Evolutionary conservation across 2,888 invertebrate genomes (phyloP), one percentile per base, ranked within the genome.

Genomic region (Eurytoma adleriae): DNA sequence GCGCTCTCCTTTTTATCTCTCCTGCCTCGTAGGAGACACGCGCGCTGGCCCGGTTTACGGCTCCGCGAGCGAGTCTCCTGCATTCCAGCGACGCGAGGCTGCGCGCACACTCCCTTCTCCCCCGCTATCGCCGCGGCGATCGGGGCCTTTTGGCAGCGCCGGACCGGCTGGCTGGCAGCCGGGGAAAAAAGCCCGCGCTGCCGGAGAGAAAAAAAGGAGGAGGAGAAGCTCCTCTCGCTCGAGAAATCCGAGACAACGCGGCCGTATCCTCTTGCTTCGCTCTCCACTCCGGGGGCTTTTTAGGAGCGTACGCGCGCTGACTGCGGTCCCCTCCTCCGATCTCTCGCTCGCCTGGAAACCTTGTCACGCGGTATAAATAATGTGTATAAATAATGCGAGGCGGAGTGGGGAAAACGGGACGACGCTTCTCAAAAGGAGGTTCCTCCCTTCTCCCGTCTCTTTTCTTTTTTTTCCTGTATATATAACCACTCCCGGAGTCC

Each of bases 321-420:
- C 62, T 10, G 30, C 62, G 12, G 69, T 48, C 18, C 54, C 30
- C 62, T 62, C 50, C 20, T 7, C n/a, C 57, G 54, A 40, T 56
- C 57, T 68, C 77, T 62, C 48, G 48, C 64, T 52, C 54, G 40
- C 30, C 71, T 59, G 70, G 74, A 80, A 73, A 77, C 76, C 80
- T 80, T 80, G 80, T 80, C 80, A 77, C 80, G 80, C 18, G 40
- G 70, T 73, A 79, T 79, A 79, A 79, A 79, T 75, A 79, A 79
- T 80, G 80, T 67, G 77, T 72, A 77, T 75, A 80, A 80, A 80
- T 80, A 80, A 80, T 76, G 72, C 75, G 72, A 72, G 74, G 64
- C 67, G n/a, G 62, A 40, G 16, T 48, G 40, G 2, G 18, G 24
- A 12, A 56, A 61, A 66, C n/a, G 27, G 56, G 64, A 62, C 52